These are phyloP conservation scores for Habroteleia sp. DNA, from an alignment of 2,888 invertebrate species.

Conservation along the genomic window DNA sequence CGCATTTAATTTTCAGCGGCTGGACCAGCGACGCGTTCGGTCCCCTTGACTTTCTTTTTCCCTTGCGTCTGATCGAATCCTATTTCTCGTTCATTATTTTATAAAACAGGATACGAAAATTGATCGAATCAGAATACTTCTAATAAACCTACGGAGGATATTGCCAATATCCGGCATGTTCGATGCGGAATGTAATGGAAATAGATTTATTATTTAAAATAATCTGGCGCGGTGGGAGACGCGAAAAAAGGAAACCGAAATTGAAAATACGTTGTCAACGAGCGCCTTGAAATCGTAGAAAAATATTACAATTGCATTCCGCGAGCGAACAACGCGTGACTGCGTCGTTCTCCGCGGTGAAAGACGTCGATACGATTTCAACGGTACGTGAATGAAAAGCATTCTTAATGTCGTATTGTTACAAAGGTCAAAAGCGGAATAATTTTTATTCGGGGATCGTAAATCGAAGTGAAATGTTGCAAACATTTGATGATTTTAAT, in stretches of 20 bases:
- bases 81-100: constrained; percentile 48
- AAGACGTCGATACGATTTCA: constrained; percentile 17
- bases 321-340: background rate
- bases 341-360: background rate
- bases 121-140: constrained; percentile 54
- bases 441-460: constrained; percentile 10
- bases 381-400: constrained; percentile 21
- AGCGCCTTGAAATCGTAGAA: too few relatives aligned
- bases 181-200: constrained; percentile 28
- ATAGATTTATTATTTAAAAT: constrained; percentile 37
- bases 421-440: constrained; percentile 39
- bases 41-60: constrained; percentile 18
- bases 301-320: background rate
- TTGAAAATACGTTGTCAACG: too few relatives aligned
- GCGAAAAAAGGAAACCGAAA: background rate
- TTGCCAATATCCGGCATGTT: constrained; percentile 48
- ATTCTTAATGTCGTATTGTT: constrained; percentile 24
- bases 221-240: too few relatives aligned
- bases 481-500: constrained; percentile 26
- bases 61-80: constrained; percentile 20
- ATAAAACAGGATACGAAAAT: constrained; percentile 46
- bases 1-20: constrained; percentile 4
- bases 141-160: constrained; percentile 49
- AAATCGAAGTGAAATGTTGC: background rate
- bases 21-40: constrained; percentile 13